These are phyloP conservation scores for Sebastes vulpes DNA, from an alignment of 2,797 vertebrate species.

Conservation along the genomic window DNA sequence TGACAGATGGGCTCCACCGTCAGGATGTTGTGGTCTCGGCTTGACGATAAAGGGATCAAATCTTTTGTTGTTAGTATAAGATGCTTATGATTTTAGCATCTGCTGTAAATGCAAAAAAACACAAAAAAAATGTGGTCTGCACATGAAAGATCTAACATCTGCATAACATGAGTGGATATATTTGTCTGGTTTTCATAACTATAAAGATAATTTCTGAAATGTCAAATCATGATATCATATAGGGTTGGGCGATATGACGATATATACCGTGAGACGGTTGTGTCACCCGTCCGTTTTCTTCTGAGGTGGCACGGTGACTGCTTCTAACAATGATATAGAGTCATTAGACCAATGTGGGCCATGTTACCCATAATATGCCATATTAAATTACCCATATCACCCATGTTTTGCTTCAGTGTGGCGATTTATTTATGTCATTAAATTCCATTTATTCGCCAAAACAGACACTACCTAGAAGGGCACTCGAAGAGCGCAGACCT, in stretches of 20 bases:
- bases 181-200: not conserved
- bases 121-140: not conserved
- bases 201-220: not conserved
- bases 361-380: not conserved
- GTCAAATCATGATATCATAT: not conserved
- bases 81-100: conserved; percentile 10
- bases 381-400: too few relatives aligned
- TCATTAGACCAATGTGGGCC: not conserved
- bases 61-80: not conserved
- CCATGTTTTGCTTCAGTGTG: too few relatives aligned
- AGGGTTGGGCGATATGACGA: too few relatives aligned
- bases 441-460: not conserved
- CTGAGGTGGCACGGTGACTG: not conserved
- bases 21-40: not conserved
- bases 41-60: not conserved
- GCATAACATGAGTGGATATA: not conserved
- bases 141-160: not conserved
- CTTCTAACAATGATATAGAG: not conserved
- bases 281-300: not conserved
- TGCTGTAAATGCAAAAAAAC: not conserved
- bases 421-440: too few relatives aligned
- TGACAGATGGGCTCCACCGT: not conserved
- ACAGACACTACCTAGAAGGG: too few relatives aligned
- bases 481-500: too few relatives aligned
- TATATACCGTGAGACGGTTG: too few relatives aligned